These are phyloP conservation scores for Steatocranus sp. DNA, from an alignment of 2,797 vertebrate species.

Conservation along the genomic window DNA sequence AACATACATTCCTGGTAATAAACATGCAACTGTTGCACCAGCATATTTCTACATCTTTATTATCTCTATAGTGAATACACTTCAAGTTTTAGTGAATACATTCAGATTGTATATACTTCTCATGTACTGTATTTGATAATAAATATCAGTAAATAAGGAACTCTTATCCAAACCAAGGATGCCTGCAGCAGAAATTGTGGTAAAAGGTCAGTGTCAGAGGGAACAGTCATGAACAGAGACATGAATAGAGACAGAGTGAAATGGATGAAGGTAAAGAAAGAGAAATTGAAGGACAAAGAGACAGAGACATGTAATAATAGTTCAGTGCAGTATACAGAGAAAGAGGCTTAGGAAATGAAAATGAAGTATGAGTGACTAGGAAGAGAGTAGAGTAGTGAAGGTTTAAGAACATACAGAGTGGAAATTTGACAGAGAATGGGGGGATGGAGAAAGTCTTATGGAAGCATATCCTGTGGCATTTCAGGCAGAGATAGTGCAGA, in stretches of 20 bases:
- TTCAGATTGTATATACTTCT: neutral
- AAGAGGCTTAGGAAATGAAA: neutral
- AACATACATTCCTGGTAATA: neutral
- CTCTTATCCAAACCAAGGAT: neutral
- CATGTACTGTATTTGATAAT: neutral
- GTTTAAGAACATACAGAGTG: neutral
- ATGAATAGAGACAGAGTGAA: neutral
- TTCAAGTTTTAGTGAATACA: neutral
- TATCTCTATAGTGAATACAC: neutral
- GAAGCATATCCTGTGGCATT: neutral
- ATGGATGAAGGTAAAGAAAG: neutral
- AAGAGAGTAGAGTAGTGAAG: neutral
- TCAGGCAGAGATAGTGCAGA: conserved; percentile 21
- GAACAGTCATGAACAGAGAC: neutral
- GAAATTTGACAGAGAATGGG: neutral
- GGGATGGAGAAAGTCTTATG: neutral
- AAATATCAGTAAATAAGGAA: neutral
- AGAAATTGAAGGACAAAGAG: neutral
- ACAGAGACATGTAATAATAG: neutral
- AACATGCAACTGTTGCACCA: neutral
- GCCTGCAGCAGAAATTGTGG: neutral
- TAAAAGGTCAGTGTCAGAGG: neutral
- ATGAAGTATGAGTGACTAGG: neutral
- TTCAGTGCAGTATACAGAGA: neutral
- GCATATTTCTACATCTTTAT: neutral